phyloP scores from a whole-genome alignment of 2,113 vertebrate genomes.

The Scolopax mira region DNA sequence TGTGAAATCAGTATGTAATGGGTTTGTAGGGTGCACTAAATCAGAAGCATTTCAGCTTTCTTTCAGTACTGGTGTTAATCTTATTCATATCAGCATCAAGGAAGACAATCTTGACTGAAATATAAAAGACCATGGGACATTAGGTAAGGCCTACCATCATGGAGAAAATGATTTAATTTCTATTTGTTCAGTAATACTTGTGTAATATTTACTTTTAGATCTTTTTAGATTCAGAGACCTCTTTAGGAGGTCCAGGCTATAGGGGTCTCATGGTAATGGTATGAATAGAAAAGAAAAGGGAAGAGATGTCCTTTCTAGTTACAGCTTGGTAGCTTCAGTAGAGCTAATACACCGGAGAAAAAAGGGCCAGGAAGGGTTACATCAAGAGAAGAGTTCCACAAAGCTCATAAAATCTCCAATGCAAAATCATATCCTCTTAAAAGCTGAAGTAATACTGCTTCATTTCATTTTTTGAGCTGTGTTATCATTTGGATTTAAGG shows the following conservation, averaged over 20 bases:
- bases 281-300: not conserved
- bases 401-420: not conserved
- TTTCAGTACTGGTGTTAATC: not conserved
- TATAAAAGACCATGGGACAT: not conserved
- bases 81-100: not conserved
- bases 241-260: not conserved
- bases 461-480: not conserved
- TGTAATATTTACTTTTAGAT: not conserved
- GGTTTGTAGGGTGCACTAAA: not conserved
- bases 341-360: constrained; percentile 18
- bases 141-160: not conserved
- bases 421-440: constrained; percentile 3
- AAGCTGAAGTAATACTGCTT: not conserved
- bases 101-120: constrained; percentile 5
- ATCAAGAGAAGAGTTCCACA: not conserved
- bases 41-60: not conserved
- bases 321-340: not conserved
- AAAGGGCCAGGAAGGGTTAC: constrained; percentile 23
- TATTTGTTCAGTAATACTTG: constrained; percentile 14
- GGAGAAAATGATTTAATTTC: constrained; percentile 41
- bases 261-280: not conserved
- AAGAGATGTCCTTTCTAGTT: constrained; percentile 10
- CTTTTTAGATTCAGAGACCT: not conserved
- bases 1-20: not conserved
- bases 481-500: not conserved